phyloP scores from a whole-genome alignment of 1,140 invertebrate genomes.

The Diorhabda carinulata region DNA sequence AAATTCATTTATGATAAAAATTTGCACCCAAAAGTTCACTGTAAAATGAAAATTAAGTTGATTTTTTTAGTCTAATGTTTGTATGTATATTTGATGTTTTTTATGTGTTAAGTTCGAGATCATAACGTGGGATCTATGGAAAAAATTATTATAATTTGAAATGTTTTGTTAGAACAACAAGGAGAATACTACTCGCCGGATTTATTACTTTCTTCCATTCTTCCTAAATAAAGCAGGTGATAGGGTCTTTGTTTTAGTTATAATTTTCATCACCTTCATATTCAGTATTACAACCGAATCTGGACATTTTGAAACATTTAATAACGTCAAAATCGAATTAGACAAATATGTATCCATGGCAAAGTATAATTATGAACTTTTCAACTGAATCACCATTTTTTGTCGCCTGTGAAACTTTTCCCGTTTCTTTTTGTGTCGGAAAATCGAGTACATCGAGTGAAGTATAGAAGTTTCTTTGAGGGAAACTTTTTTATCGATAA shows the following conservation, averaged over 20 bases:
- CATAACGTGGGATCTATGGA: constrained; percentile 1
- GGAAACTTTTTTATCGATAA: too few relatives aligned
- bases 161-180: too few relatives aligned
- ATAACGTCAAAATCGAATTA: too few relatives aligned
- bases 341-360: too few relatives aligned
- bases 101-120: constrained; percentile 29
- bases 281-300: too few relatives aligned
- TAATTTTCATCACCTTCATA: constrained; percentile 31
- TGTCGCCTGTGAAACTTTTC: too few relatives aligned
- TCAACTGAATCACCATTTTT: too few relatives aligned
- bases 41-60: constrained; percentile 23
- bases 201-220: not conserved
- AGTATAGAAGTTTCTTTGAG: too few relatives aligned
- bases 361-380: too few relatives aligned
- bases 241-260: constrained; percentile 31
- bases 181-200: not conserved
- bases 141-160: not conserved
- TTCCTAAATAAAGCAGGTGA: constrained; percentile 27
- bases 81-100: constrained; percentile 29
- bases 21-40: constrained; percentile 24
- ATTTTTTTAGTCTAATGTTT: constrained; percentile 33
- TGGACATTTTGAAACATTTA: too few relatives aligned
- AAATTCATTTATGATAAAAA: constrained; percentile 22
- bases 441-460: too few relatives aligned
- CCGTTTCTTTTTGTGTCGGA: too few relatives aligned